Evolutionary conservation across 2,888 invertebrate genomes (phyloP).

Genomic region (Platycnemis pennipes): DNA sequence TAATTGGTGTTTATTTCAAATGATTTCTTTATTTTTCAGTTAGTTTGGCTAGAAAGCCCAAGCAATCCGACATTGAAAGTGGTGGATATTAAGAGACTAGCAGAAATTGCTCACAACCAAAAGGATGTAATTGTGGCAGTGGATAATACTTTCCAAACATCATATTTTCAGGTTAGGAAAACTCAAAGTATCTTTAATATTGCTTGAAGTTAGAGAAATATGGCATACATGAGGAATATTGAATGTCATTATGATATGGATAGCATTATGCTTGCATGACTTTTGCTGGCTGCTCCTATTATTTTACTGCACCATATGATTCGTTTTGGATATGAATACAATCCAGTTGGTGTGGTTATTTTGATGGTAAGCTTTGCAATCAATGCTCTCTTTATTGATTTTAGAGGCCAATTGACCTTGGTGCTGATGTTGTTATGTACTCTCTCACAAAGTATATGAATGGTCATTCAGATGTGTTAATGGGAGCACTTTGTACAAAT

Average conservation of each 20-base stretch:
- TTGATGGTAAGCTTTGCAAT: not conserved
- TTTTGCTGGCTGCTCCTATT: no score
- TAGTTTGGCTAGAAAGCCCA: slow-evolving; percentile 96
- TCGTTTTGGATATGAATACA: no score
- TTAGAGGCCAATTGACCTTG: slow-evolving; percentile 92
- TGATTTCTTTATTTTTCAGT: slow-evolving; percentile 74
- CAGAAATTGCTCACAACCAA: slow-evolving; percentile 82
- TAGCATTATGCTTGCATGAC: no score
- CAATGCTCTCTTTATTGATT: slow-evolving; percentile 23
- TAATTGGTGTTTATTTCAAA: no score
- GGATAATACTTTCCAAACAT: slow-evolving; percentile 96
- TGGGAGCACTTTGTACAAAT: slow-evolving; percentile 93
- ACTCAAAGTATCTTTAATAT: not conserved
- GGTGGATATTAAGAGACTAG: slow-evolving; percentile 89
- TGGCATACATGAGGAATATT: no score
- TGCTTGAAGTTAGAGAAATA: not conserved
- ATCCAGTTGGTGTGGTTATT: no score
- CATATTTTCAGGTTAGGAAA: slow-evolving; percentile 87
- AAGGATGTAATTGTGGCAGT: slow-evolving; percentile 87
- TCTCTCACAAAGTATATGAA: slow-evolving; percentile 99
- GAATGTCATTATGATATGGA: no score
- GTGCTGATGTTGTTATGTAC: slow-evolving; percentile 95
- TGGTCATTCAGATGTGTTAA: slow-evolving; percentile 97
- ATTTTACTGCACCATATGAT: no score
- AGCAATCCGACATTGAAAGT: slow-evolving; percentile 97